Percentiles rank a stretch among this genome's conserved stretches.
phyloP scores from a whole-genome alignment of 64 coral and sea anemone species.

The Montipora foliosa region DNA sequence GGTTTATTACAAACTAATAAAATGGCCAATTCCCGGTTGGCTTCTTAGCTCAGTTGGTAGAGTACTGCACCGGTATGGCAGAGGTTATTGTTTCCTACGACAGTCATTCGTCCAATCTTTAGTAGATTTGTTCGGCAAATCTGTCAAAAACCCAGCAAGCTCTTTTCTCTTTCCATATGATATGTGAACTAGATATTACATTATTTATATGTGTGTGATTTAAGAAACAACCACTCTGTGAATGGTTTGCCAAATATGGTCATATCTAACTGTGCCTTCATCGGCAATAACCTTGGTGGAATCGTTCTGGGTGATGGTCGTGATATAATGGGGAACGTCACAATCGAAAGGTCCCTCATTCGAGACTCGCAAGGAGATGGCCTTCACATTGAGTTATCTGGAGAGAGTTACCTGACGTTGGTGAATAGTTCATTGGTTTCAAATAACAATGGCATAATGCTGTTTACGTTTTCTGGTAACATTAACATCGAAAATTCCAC shows the following conservation, averaged over 20 bases:
- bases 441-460: not conserved
- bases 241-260: not conserved
- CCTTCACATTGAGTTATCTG: not conserved
- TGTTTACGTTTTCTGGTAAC: conserved; percentile 14
- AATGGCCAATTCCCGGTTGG: no score
- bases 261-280: conserved; percentile 20
- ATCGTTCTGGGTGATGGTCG: not conserved
- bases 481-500: not conserved
- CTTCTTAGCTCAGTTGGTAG: no score
- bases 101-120: no score
- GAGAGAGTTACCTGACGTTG: not conserved
- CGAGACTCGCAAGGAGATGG: not conserved
- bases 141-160: no score
- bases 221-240: not conserved
- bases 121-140: no score
- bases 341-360: not conserved
- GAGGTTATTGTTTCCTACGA: no score
- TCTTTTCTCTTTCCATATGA: no score
- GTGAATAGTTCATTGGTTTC: not conserved
- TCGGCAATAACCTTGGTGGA: not conserved
- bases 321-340: not conserved
- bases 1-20: no score
- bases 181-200: no score
- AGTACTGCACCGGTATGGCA: no score
- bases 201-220: not conserved